Percentiles rank a stretch among this genome's conserved stretches.
Conservation (phyloP, 2,888 invertebrate species). For the Oscheius sp. region DNA sequence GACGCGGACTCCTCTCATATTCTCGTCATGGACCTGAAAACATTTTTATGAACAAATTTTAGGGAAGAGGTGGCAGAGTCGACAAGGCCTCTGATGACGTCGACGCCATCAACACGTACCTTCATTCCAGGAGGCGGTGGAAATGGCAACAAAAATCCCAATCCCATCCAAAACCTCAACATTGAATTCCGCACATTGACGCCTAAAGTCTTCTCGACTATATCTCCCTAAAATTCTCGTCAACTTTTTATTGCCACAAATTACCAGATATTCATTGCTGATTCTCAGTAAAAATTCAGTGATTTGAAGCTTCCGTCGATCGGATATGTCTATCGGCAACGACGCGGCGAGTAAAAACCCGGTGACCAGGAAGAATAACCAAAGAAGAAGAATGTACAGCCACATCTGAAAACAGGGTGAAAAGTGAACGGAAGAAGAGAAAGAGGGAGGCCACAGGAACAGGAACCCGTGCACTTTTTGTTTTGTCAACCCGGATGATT, state of each 20-base stretch:
- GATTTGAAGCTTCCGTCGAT: conserved; percentile 64
- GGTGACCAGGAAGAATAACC: conserved; percentile 46
- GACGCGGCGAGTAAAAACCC: conserved; percentile 60
- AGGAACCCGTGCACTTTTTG: background rate
- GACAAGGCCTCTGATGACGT: too few species aligned
- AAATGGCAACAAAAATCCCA: conserved; percentile 17
- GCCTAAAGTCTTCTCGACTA: conserved; percentile 61
- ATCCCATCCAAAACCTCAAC: conserved; percentile 51
- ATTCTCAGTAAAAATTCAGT: conserved; percentile 65
- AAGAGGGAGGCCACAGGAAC: background rate
- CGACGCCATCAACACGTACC: conserved; percentile 24
- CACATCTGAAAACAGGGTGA: conserved; percentile 19
- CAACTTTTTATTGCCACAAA: background rate
- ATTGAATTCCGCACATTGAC: conserved; percentile 57
- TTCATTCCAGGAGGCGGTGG: background rate
- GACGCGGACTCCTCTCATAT: conserved; percentile 61
- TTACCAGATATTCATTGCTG: conserved; percentile 65
- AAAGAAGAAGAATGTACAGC: conserved; percentile 38
- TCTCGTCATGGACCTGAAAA: conserved; percentile 30
- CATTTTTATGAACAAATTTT: background rate
- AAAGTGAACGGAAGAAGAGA: background rate
- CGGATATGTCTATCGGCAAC: conserved; percentile 64
- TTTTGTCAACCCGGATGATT: background rate
- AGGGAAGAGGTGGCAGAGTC: too few species aligned
- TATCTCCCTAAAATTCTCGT: conserved; percentile 53